Conservation (phyloP, 2,797 vertebrate genomes). For the Urosaurus nigricauda region DNA sequence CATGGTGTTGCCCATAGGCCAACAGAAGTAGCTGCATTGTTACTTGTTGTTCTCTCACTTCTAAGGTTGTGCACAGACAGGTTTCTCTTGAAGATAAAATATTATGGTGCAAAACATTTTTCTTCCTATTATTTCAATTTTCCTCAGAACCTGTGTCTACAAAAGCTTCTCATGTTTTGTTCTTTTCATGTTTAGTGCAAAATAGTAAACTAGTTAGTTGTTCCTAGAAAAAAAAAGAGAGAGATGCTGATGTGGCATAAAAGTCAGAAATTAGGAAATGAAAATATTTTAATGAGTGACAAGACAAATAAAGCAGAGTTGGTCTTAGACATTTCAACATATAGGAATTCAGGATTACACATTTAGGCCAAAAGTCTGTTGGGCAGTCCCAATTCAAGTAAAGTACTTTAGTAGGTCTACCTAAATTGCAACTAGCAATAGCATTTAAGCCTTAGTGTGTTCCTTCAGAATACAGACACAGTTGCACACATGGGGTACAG, state of each 20-base stretch:
- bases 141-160: not conserved
- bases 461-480: too few relatives aligned
- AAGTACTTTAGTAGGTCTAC: too few relatives aligned
- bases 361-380: too few relatives aligned
- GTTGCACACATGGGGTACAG: too few relatives aligned
- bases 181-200: not conserved
- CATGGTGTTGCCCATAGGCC: conserved; percentile 25
- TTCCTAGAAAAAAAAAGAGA: not conserved
- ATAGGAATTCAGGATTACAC: too few relatives aligned
- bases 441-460: too few relatives aligned
- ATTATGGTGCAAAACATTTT: not conserved
- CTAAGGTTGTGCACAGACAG: conserved; percentile 7
- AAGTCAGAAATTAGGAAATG: not conserved
- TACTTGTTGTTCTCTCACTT: conserved; percentile 21
- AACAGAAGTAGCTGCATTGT: conserved; percentile 6
- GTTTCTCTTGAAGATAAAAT: not conserved
- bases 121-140: not conserved
- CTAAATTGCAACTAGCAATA: too few relatives aligned
- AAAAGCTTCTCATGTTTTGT: not conserved
- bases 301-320: not conserved
- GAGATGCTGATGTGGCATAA: not conserved
- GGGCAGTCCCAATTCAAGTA: too few relatives aligned
- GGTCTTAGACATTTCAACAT: not conserved
- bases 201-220: not conserved
- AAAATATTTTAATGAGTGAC: not conserved